Evolutionary conservation across 2,888 invertebrate genomes (phyloP), one percentile per base, ranked within the genome.

Genomic region (Phorcus lineatus): DNA sequence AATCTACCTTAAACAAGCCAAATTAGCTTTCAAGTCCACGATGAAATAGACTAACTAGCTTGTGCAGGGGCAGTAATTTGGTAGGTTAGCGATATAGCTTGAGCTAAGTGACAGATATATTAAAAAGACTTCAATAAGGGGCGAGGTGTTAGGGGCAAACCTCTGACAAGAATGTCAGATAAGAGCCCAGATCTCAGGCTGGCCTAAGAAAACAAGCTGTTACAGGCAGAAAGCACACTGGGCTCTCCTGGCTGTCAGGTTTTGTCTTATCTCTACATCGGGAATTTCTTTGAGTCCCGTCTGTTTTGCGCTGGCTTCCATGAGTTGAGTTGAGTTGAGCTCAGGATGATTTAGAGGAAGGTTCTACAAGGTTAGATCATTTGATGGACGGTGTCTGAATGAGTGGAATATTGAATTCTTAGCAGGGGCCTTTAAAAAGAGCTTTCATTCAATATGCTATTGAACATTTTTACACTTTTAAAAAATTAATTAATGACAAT

Each of bases 211-310:
- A 53, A 76, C 76, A 76, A 55, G 22, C 54, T 17, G 54, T 19
- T 36, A 24, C 31, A 55, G 31, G 76, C 55, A 76, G 76, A 76
- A 76, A 76, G 76, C 55, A 76, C 17, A 76, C 31, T 54, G 76
- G 17, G 28, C 24, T 36, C 55, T 28, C 31, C 31, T 17, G 55
- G 55, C 54, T 55, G 54, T 76, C 76, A 76, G 54, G 13, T 55
- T 7, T 6, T 9, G 31, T n/a, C 40, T 76, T 76, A 76, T 76
- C 76, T 28, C 31, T 40, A 28, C 55, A 76, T 55, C 55, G 31
- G 36, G 76, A 76, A 76, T 55, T 28, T 76, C 76, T 76, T 76
- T 76, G 76, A 76, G 31, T 55, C 31, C 76, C n/a, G 53, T 31
- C 76, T 54, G 76, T 53, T 76, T 55, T 70, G 40, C 11, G 40